Conservation (phyloP, 2,888 invertebrate species). For the Tenodera sinensis region DNA sequence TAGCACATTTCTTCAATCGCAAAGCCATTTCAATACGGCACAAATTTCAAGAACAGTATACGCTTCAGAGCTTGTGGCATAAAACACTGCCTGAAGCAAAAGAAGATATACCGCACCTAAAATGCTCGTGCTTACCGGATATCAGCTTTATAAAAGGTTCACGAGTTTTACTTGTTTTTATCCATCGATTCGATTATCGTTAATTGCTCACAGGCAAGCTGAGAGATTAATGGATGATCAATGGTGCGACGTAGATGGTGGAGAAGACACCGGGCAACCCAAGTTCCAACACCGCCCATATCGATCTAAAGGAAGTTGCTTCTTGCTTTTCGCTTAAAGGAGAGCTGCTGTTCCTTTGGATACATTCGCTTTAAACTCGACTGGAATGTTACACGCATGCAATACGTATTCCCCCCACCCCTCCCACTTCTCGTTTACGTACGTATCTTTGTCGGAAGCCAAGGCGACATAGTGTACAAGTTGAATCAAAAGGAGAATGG, state of each 20-base stretch:
- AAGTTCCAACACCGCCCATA: neutral
- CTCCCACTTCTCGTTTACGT: neutral
- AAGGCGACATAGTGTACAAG: neutral
- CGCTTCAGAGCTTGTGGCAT: no score
- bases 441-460: neutral
- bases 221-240: neutral
- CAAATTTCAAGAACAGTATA: no score
- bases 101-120: no score
- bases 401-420: neutral
- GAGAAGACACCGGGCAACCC: neutral
- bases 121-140: no score
- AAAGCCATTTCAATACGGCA: no score
- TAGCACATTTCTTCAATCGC: no score
- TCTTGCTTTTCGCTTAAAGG: neutral
- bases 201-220: no score
- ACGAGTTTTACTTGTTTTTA: no score
- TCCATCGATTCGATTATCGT: no score
- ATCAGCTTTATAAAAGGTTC: no score
- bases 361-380: neutral
- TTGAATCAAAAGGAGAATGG: neutral
- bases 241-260: neutral
- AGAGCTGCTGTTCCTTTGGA: neutral
- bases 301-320: neutral
- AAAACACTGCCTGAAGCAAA: no score
- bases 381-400: neutral